Conservation (phyloP, 1,140 invertebrate genomes). For the Philopotamus ludificatus region DNA sequence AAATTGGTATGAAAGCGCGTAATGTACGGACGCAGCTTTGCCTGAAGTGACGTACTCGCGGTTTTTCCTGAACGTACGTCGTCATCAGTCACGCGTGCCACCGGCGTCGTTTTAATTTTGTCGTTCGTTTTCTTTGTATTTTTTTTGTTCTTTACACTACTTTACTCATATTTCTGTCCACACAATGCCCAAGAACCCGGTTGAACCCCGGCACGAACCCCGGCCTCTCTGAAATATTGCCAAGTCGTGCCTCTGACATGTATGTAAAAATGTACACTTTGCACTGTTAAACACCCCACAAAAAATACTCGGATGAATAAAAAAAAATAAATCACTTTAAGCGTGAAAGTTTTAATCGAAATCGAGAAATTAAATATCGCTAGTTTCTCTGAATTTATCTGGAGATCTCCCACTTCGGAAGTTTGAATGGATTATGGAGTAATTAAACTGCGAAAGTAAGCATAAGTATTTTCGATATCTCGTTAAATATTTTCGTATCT, state of each 20-base stretch:
- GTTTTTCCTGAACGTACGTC: too few species aligned
- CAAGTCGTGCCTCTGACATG: not conserved
- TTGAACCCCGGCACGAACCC: not conserved
- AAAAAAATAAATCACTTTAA: too few species aligned
- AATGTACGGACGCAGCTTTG: too few species aligned
- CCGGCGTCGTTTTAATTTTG: not conserved
- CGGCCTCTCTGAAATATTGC: not conserved
- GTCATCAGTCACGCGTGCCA: too few species aligned
- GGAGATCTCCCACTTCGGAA: not conserved
- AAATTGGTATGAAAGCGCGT: too few species aligned
- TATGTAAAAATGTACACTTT: not conserved
- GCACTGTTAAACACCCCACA: not conserved
- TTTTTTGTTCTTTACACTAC: not conserved
- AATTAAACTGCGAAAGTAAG: not conserved
- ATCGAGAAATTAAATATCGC: too few species aligned
- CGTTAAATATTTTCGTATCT: too few species aligned
- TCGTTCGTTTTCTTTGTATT: not conserved
- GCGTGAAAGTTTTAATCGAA: too few species aligned
- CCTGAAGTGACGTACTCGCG: too few species aligned
- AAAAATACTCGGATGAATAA: not conserved
- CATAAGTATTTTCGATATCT: too few species aligned
- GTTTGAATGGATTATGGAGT: not conserved
- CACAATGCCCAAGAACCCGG: not conserved
- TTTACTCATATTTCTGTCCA: too few species aligned
- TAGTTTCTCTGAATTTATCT: too few species aligned